Conservation (phyloP, 2,888 invertebrate species). For the Axea sp. region DNA sequence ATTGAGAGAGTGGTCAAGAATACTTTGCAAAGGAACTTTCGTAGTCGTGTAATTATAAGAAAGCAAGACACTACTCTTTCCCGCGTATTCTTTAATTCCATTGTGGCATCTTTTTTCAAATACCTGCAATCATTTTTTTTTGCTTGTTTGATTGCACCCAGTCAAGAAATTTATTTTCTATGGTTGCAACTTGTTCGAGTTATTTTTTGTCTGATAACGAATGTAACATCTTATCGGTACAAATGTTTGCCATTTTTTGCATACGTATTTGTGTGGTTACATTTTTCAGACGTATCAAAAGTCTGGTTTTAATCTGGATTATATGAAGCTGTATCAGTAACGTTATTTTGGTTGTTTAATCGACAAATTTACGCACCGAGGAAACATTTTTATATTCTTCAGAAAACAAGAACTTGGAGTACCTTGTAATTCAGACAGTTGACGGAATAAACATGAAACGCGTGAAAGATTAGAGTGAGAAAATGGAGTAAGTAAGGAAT, state of each 20-base stretch:
- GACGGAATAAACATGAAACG: constrained; percentile 42
- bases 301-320: constrained; percentile 30
- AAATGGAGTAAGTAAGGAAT: constrained; percentile 7
- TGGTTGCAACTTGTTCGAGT: constrained; percentile 19
- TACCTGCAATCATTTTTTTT: constrained; percentile 24
- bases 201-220: constrained; percentile 1
- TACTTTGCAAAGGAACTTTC: constrained; percentile 56
- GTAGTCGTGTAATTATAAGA: constrained; percentile 38
- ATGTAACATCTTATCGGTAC: constrained; percentile 20
- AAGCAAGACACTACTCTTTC: constrained; percentile 64
- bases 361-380: constrained; percentile 48
- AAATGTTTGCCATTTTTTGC: constrained; percentile 7
- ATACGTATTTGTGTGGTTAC: background rate
- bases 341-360: constrained; percentile 48
- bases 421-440: constrained; percentile 35
- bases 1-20: constrained; percentile 51
- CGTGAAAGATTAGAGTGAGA: constrained; percentile 40
- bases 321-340: constrained; percentile 52
- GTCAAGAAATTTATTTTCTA: constrained; percentile 21
- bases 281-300: constrained; percentile 14
- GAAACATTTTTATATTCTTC: constrained; percentile 37
- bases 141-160: constrained; percentile 9
- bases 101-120: constrained; percentile 24
- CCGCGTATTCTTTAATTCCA: constrained; percentile 62
- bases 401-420: constrained; percentile 34